Evolutionary conservation across 2,888 invertebrate species (phyloP).

Genomic region (Anthophora plumipes): DNA sequence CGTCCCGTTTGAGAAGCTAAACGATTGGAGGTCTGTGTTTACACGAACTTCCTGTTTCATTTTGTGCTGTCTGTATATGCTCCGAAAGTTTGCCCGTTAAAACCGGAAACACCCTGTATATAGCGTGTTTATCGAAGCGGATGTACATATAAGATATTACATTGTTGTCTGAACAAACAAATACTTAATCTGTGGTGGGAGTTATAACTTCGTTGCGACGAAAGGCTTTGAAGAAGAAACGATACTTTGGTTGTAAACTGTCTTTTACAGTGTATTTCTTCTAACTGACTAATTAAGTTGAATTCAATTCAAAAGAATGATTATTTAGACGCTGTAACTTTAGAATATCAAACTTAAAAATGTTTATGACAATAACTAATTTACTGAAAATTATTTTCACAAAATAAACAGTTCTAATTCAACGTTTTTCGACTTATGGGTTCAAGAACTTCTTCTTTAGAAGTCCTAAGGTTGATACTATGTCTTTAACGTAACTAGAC

Average conservation of each 20-base stretch:
- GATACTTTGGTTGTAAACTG: not conserved
- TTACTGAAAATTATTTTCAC: too few relatives aligned
- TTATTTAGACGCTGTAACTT: too few relatives aligned
- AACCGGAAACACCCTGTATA: constrained; percentile 32
- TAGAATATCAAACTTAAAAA: too few relatives aligned
- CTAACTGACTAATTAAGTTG: too few relatives aligned
- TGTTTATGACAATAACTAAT: too few relatives aligned
- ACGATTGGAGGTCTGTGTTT: constrained; percentile 13
- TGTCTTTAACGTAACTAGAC: too few relatives aligned
- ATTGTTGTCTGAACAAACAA: constrained; percentile 25
- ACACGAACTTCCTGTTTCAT: constrained; percentile 37
- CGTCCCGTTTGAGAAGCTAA: not conserved
- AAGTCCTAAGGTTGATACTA: too few relatives aligned
- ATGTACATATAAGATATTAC: constrained; percentile 33
- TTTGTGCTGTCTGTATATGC: constrained; percentile 7
- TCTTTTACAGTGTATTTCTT: too few relatives aligned
- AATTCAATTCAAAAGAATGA: too few relatives aligned
- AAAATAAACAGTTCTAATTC: too few relatives aligned
- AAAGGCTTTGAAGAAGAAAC: not conserved
- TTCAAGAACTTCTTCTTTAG: too few relatives aligned
- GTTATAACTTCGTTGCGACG: not conserved
- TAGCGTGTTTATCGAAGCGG: constrained; percentile 29
- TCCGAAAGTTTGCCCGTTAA: constrained; percentile 7
- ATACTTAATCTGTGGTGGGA: constrained; percentile 6
- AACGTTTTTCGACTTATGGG: too few relatives aligned